Evolutionary conservation across 1,140 invertebrate genomes (phyloP).

Genomic region (Diprion similis): DNA sequence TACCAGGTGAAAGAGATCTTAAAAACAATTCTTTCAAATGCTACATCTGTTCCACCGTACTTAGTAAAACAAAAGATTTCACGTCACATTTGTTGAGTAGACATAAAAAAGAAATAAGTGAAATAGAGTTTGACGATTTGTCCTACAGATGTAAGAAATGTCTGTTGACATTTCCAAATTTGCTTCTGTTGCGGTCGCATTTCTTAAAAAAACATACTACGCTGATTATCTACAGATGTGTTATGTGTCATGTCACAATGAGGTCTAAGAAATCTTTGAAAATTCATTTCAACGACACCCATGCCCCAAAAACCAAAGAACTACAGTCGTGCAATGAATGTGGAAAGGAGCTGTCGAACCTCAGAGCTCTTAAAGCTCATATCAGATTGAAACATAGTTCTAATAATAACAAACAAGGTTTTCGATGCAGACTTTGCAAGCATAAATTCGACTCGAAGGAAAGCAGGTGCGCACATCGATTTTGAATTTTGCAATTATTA

Average conservation of each 20-base stretch:
- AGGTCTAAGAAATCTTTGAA: constrained; percentile 35
- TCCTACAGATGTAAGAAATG: constrained; percentile 13
- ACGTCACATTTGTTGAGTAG: not conserved
- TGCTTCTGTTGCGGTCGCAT: not conserved
- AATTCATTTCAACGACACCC: constrained; percentile 33
- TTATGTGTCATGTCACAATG: constrained; percentile 27
- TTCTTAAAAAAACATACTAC: not conserved
- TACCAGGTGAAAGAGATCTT: not conserved
- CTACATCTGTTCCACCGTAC: not conserved
- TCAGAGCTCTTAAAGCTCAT: constrained; percentile 32
- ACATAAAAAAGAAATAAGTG: not conserved
- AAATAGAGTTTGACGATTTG: not conserved
- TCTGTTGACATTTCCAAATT: not conserved
- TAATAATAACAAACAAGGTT: constrained; percentile 30
- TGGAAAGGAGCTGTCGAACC: constrained; percentile 32
- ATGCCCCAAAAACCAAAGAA: constrained; percentile 23
- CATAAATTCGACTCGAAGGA: constrained; percentile 36
- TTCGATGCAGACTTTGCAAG: constrained; percentile 36
- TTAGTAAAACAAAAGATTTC: not conserved
- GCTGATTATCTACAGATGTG: constrained; percentile 31
- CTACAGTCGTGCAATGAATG: constrained; percentile 31
- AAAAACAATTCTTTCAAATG: not conserved
- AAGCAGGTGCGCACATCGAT: constrained; percentile 28
- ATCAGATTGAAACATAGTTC: constrained; percentile 34
- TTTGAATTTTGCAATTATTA: not conserved